A percentile compares a stretch with the other conserved stretches of the same genome.
phyloP scores from a whole-genome alignment of 2,888 invertebrate species.

The Athalia circularis region DNA sequence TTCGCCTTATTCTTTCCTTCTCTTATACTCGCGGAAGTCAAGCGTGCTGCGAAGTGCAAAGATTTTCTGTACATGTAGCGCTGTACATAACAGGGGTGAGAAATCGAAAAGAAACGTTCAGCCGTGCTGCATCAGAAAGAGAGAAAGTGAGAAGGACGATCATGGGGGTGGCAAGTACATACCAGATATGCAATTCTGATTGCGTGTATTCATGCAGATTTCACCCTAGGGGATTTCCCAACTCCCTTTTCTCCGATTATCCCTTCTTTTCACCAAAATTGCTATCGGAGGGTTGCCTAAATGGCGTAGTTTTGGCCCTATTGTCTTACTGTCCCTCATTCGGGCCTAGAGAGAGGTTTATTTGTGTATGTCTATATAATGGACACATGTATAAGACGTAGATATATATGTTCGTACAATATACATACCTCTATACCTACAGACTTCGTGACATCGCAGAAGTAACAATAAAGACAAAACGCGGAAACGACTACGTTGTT shows the following conservation, averaged over 20 bases:
- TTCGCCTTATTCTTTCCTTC: neutral
- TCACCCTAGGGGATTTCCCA: neutral
- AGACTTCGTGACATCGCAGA: too few species aligned
- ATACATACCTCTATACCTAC: too few species aligned
- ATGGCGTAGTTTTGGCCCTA: slow-evolving; percentile 35
- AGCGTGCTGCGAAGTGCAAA: neutral
- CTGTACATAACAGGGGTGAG: slow-evolving; percentile 1
- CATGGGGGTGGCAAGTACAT: too few species aligned
- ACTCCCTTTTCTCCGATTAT: slow-evolving; percentile 23
- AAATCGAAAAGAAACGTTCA: slow-evolving; percentile 27
- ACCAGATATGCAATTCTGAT: slow-evolving; percentile 41
- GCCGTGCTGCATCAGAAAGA: neutral
- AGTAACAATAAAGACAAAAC: too few species aligned
- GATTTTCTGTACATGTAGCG: neutral
- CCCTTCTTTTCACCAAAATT: slow-evolving; percentile 35
- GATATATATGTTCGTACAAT: too few species aligned
- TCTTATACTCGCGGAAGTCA: too few species aligned
- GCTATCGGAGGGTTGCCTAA: slow-evolving; percentile 24
- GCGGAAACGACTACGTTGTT: neutral
- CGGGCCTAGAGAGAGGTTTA: neutral
- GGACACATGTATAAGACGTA: too few species aligned
- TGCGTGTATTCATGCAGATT: slow-evolving; percentile 44
- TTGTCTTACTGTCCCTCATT: slow-evolving; percentile 24
- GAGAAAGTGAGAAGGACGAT: too few species aligned
- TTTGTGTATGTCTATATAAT: too few species aligned